Percentiles rank a stretch among this genome's conserved stretches.
These are phyloP conservation scores for Xenopus tropicalis DNA, from an alignment of 2,113 vertebrate species.

Conservation along the genomic window DNA sequence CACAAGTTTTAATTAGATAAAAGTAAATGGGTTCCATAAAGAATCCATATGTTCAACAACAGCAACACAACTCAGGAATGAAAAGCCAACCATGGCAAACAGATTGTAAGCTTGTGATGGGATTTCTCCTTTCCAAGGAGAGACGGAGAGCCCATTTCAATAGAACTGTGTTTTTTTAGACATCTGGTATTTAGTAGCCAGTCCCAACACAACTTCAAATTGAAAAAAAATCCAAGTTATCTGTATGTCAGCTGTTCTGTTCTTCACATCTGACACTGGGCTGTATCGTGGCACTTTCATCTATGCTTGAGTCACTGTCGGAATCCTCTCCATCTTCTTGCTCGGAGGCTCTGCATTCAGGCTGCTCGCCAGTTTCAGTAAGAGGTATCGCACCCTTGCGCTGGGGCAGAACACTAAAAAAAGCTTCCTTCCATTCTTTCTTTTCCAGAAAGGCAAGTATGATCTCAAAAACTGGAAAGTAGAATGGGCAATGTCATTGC, in stretches of 20 bases:
- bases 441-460: slow-evolving; percentile 87
- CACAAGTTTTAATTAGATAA: no score
- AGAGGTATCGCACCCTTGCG: slow-evolving; percentile 82
- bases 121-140: no score
- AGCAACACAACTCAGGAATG: no score
- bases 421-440: slow-evolving; percentile 57
- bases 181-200: no score
- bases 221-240: not conserved
- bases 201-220: no score
- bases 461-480: slow-evolving; percentile 90
- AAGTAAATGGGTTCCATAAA: no score
- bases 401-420: slow-evolving; percentile 87
- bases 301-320: slow-evolving; percentile 50
- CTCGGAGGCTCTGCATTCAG: not conserved
- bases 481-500: slow-evolving; percentile 19
- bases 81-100: no score
- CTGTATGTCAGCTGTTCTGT: not conserved
- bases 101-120: no score
- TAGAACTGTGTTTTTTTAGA: no score
- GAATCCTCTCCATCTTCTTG: slow-evolving; percentile 44
- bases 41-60: no score
- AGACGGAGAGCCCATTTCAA: no score
- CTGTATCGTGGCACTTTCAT: not conserved
- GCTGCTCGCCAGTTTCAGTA: slow-evolving; percentile 47
- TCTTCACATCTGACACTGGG: not conserved